Percentiles rank a stretch among this genome's conserved stretches.
phyloP scores from a whole-genome alignment of 30 jellyfish, hydroid and myxozoan genomes.

The Turritopsis dohrnii region DNA sequence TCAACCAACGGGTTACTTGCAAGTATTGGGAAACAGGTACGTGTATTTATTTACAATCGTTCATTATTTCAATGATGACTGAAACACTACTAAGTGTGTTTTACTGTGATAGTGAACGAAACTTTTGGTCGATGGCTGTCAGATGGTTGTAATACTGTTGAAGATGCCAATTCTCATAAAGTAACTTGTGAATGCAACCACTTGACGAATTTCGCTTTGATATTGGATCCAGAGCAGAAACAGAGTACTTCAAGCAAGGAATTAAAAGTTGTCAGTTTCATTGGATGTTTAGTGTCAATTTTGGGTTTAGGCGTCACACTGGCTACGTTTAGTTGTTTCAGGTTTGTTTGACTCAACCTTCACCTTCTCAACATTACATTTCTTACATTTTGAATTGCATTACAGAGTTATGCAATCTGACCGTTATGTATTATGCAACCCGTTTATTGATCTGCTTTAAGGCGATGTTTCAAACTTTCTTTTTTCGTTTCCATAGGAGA shows the following conservation, averaged over 20 bases:
- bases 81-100: neutral
- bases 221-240: neutral
- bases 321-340: neutral
- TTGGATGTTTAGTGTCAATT: neutral
- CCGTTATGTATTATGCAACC: too few relatives aligned
- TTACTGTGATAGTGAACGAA: neutral
- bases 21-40: neutral
- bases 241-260: neutral
- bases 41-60: neutral
- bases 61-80: too few relatives aligned
- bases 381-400: too few relatives aligned
- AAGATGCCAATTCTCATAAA: neutral
- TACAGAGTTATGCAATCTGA: too few relatives aligned
- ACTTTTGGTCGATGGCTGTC: neutral
- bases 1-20: neutral
- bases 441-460: too few relatives aligned
- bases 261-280: neutral
- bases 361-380: too few relatives aligned
- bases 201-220: conserved; percentile 5
- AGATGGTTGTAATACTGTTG: neutral
- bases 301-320: neutral
- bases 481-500: conserved; percentile 23
- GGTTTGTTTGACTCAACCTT: neutral
- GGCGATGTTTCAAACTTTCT: neutral
- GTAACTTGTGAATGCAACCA: conserved; percentile 17